Conservation (phyloP, 2,888 invertebrate genomes). For the Maniola hyperantus region DNA sequence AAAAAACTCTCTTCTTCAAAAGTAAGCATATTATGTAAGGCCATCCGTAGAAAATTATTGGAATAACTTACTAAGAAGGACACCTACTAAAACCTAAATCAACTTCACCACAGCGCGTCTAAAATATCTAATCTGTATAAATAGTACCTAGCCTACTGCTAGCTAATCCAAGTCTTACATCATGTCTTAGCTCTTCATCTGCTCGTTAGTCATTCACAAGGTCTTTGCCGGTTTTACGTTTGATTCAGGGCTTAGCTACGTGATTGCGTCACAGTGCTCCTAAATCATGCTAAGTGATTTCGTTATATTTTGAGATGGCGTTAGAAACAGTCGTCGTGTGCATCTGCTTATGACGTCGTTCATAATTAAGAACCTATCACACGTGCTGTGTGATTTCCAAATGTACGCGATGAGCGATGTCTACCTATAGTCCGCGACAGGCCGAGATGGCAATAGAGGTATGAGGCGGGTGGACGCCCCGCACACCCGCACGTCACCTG, state of each 20-base stretch:
- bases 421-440: too few species aligned
- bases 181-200: slow-evolving; percentile 58
- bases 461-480: too few species aligned
- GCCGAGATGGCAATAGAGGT: too few species aligned
- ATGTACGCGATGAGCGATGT: not conserved
- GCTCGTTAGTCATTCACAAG: slow-evolving; percentile 55
- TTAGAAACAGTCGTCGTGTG: slow-evolving; percentile 11
- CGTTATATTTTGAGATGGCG: slow-evolving; percentile 17
- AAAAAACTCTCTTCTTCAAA: too few species aligned
- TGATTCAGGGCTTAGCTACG: slow-evolving; percentile 51
- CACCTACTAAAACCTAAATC: not conserved
- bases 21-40: too few species aligned
- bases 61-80: not conserved
- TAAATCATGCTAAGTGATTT: slow-evolving; percentile 27
- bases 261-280: slow-evolving; percentile 43
- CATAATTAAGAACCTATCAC: slow-evolving; percentile 1
- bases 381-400: not conserved
- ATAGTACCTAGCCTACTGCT: not conserved
- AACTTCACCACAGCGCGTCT: not conserved
- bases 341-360: not conserved
- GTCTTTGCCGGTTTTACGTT: slow-evolving; percentile 54
- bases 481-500: too few species aligned
- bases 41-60: too few species aligned
- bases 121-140: not conserved
- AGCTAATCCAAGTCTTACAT: slow-evolving; percentile 41